These are phyloP conservation scores for Zosterops hypoxanthus DNA, from an alignment of 2,113 vertebrate genomes.

Conservation along the genomic window DNA sequence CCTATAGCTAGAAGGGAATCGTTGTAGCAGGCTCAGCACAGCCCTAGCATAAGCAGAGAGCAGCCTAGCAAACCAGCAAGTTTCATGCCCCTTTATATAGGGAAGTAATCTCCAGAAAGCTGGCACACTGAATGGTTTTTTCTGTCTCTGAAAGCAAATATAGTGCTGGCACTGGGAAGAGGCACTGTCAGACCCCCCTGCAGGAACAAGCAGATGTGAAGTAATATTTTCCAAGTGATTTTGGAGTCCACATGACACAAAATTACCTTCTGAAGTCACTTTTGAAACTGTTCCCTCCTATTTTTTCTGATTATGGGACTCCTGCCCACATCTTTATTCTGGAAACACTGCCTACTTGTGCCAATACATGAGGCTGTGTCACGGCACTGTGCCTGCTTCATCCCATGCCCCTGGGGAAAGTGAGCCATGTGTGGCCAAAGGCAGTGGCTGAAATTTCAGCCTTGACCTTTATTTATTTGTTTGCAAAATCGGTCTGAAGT, in stretches of 20 bases:
- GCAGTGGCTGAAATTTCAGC: background rate
- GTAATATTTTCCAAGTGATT: slow-evolving; percentile 36
- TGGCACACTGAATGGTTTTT: background rate
- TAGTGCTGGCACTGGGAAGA: background rate
- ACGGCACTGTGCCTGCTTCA: background rate
- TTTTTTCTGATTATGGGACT: background rate
- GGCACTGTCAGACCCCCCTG: background rate
- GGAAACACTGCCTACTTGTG: background rate
- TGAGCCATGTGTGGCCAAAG: background rate
- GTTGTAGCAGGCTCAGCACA: background rate
- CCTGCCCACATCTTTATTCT: background rate
- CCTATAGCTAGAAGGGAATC: background rate
- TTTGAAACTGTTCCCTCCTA: background rate
- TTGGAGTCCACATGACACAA: background rate
- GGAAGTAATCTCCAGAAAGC: background rate
- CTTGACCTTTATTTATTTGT: background rate
- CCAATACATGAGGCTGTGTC: background rate
- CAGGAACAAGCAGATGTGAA: background rate
- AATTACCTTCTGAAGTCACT: slow-evolving; percentile 31
- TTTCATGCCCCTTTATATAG: background rate
- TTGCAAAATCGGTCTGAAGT: background rate
- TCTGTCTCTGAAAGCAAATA: background rate
- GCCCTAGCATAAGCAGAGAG: background rate
- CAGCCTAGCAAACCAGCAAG: background rate
- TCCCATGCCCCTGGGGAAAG: background rate